phyloP scores from a whole-genome alignment of 2,113 vertebrate species.

The Uria aalge region DNA sequence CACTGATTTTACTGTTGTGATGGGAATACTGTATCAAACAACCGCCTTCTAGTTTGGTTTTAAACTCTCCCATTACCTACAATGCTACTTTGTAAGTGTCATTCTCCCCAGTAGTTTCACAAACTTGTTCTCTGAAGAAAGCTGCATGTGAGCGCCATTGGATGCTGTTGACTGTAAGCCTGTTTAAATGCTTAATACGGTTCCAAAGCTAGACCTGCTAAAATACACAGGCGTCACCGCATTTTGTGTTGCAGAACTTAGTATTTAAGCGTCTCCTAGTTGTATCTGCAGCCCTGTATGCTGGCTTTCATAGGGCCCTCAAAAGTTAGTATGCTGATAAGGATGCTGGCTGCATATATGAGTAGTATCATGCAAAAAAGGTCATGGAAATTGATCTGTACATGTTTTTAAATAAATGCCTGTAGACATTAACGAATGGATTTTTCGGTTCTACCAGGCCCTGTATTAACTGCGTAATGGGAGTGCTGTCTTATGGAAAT shows the following conservation, averaged over 20 bases:
- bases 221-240: not conserved
- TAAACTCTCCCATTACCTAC: not conserved
- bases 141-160: not conserved
- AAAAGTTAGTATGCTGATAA: not conserved
- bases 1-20: not conserved
- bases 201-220: not conserved
- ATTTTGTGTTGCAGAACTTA: not conserved
- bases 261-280: not conserved
- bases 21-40: not conserved
- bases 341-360: not conserved
- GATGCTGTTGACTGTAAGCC: not conserved
- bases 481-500: not conserved
- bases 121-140: not conserved
- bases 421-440: not conserved
- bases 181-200: not conserved
- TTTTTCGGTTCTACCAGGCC: not conserved
- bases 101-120: not conserved
- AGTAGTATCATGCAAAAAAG: not conserved
- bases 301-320: not conserved
- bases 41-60: not conserved
- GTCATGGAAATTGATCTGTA: not conserved
- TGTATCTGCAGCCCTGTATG: not conserved
- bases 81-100: not conserved
- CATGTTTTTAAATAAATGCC: not conserved
- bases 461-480: not conserved